Conservation (phyloP, 2,888 invertebrate species). For the Epiblema foenella region DNA sequence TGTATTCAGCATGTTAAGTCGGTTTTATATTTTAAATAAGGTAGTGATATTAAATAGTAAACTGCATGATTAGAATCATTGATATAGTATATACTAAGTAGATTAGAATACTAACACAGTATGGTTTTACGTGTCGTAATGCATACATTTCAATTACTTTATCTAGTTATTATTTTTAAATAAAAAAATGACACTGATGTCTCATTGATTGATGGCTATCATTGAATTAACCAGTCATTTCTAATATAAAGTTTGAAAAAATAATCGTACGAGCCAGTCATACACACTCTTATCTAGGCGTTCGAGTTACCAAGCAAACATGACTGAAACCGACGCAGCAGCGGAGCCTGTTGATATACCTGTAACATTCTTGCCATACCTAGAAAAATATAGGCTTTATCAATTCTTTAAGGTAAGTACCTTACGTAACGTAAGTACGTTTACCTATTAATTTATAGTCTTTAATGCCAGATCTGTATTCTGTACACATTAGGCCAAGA, state of each 20-base stretch:
- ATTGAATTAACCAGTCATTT: neutral
- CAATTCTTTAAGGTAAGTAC: slow-evolving; percentile 85
- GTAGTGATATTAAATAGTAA: neutral
- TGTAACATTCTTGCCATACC: slow-evolving; percentile 84
- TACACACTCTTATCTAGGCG: too few species aligned
- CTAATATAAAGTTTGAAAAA: neutral
- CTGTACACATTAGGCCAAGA: too few species aligned
- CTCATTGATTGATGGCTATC: neutral
- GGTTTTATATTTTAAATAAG: neutral
- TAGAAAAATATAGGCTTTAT: slow-evolving; percentile 87
- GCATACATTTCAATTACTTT: neutral
- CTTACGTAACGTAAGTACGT: too few species aligned
- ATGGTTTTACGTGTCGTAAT: neutral
- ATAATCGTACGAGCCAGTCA: neutral
- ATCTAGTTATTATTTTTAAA: neutral
- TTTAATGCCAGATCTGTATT: too few species aligned
- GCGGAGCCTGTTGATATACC: slow-evolving; percentile 72
- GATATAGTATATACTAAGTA: too few species aligned
- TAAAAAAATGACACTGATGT: neutral
- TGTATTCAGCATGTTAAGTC: slow-evolving; percentile 2
- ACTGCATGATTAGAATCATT: too few species aligned
- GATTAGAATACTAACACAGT: neutral
- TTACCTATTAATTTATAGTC: too few species aligned
- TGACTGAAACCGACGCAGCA: slow-evolving; percentile 78
- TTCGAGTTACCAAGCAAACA: slow-evolving; percentile 49